phyloP scores from a whole-genome alignment of 1,140 invertebrate genomes.

The Phocides pigmalion region DNA sequence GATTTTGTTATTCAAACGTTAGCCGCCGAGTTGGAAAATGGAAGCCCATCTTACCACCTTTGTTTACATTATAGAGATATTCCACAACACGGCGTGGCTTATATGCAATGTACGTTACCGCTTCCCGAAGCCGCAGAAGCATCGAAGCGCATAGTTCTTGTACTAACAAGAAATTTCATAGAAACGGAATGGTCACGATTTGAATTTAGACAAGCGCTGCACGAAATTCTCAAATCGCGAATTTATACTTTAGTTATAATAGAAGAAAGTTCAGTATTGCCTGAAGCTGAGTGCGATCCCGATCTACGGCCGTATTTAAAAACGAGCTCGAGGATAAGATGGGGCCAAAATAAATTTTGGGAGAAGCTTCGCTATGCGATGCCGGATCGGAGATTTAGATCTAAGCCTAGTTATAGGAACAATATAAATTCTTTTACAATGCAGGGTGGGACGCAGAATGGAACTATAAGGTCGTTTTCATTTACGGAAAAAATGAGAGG shows the following conservation, averaged over 20 bases:
- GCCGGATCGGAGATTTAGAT: slow-evolving; percentile 85
- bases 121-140: slow-evolving; percentile 95
- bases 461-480: slow-evolving; percentile 77
- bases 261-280: slow-evolving; percentile 88
- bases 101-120: slow-evolving; percentile 89
- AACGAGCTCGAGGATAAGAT: slow-evolving; percentile 91
- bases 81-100: slow-evolving; percentile 87
- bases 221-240: slow-evolving; percentile 92
- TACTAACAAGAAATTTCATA: slow-evolving; percentile 92
- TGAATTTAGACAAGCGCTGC: slow-evolving; percentile 92
- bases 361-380: slow-evolving; percentile 94
- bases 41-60: slow-evolving; percentile 89
- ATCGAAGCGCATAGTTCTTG: slow-evolving; percentile 90
- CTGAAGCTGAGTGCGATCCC: slow-evolving; percentile 93
- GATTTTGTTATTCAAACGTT: slow-evolving; percentile 94
- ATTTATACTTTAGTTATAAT: slow-evolving; percentile 93
- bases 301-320: slow-evolving; percentile 95
- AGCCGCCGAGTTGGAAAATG: slow-evolving; percentile 93
- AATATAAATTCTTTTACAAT: slow-evolving; percentile 91
- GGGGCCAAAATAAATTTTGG: slow-evolving; percentile 96
- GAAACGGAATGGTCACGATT: slow-evolving; percentile 94
- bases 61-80: slow-evolving; percentile 95
- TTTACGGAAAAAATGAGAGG: slow-evolving; percentile 76
- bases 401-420: slow-evolving; percentile 85
- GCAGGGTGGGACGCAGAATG: slow-evolving; percentile 85